phyloP scores from a whole-genome alignment of 2,113 vertebrate genomes.

The Grantiella picta region DNA sequence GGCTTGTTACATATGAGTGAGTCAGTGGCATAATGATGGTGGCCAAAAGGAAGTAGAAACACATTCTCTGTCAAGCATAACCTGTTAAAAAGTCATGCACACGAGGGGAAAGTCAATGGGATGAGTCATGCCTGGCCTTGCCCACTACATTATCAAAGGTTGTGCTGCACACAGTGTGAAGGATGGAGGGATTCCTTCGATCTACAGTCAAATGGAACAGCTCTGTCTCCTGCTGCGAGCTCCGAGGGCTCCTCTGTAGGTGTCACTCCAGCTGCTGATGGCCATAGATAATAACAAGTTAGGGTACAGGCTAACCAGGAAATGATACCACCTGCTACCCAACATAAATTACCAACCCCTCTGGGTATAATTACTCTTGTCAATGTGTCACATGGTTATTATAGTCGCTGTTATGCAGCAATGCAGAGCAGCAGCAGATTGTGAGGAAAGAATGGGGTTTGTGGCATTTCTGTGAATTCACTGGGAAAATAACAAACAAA shows the following conservation, averaged over 20 bases:
- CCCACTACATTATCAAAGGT: background rate
- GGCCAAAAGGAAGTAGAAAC: background rate
- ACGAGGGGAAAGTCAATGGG: background rate
- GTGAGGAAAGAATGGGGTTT: background rate
- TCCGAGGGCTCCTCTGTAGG: background rate
- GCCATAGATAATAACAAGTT: conserved; percentile 55
- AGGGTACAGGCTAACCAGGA: conserved; percentile 31
- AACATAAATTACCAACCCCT: conserved; percentile 30
- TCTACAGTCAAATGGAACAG: background rate
- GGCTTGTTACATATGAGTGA: background rate
- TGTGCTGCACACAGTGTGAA: background rate
- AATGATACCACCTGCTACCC: conserved; percentile 52
- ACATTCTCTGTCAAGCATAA: background rate
- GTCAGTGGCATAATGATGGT: background rate
- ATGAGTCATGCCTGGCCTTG: background rate
- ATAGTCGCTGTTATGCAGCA: background rate
- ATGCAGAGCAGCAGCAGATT: background rate
- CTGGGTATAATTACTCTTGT: conserved; percentile 52
- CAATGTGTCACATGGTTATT: conserved; percentile 36
- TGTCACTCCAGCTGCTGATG: conserved; percentile 44
- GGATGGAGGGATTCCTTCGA: background rate
- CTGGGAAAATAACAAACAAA: background rate
- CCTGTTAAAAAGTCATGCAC: background rate
- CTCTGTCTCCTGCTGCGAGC: background rate
- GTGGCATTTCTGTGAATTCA: background rate